Evolutionary conservation across 2,797 vertebrate species (phyloP), one percentile per base, ranked within the genome.

Genomic region (Sebastes matsubarae): DNA sequence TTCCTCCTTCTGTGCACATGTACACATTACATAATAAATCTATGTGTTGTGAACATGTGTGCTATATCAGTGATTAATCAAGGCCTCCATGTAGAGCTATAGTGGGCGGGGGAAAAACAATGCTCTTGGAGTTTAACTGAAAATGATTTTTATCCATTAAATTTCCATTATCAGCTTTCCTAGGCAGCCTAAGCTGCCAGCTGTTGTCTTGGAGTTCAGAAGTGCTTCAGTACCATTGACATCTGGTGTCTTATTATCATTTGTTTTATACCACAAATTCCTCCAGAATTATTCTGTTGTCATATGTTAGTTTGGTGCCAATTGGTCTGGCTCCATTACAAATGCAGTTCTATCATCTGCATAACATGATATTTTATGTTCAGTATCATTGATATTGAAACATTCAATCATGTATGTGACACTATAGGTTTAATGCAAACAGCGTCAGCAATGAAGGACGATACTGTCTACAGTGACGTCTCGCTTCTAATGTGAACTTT

Each of bases 351-450:
- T 1, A 54, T 57, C 54, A 57, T 57, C 22, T 57, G 22, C 54
- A 57, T 57, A 24, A 12, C 22, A 57, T n/a, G 50, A 54, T 54
- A 54, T 22, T 54, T 54, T n/a, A 24, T 57, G 54, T 57, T 57
- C 22, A 57, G 20, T 57, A 12, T 24, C 0, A 57, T 24, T 57
- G 22, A 57, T 57, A 57, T 11, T 0, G n/a, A 54, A n/a, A 54
- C 52, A 20, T 54, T 54, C 1, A 54, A 54, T 54, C 52, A 20
- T 54, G 52, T 54, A 22, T 54, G 18, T 54, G 50, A n/a, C 50
- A 54, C 50, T 54, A 54, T 11, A 54, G n/a, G 52, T 54, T 54
- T 4, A 54, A 54, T 9, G n/a, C 52, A 54, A 54, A 54, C 50
- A 54, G 50, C 20, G 4, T 11, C n/a, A 54, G 52, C 5, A n/a